Base-by-base conservation (phyloP, 2,888 invertebrate genomes). In the Acronicta aceris region DNA sequence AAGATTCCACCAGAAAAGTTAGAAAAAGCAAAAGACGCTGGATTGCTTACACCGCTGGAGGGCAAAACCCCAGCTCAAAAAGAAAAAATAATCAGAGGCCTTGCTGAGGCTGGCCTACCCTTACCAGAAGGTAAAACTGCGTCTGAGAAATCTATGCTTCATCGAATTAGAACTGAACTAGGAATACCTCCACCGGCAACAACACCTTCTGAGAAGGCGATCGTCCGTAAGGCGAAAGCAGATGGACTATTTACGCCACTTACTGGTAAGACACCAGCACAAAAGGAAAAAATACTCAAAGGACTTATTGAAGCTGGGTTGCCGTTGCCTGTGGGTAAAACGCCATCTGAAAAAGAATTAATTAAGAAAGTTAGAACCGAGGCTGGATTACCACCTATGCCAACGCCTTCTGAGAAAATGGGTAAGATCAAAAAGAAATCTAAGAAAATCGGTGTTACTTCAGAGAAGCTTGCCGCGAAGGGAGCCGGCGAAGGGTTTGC, bases 201-300 rank as follows among this genome's bases (percentile, higher is more conserved):
- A 57, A 82, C 85, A 16, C 41, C 76, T 15, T 84, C 85, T 7
- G 82, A 83, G 59, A 83, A 81, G 66, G 78, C 81, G 66, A 59
- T 82, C 40, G 47, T 83, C 5, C 65, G 68, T 2, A 81, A 81
- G 72, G 85, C 87, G 12, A 85, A 80, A 75, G 81, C 81, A 9
- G 81, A 78, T 43, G 87, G 87, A 0, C 60, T 88, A 25, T 67
- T 87, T 6, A 86, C 87, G 1, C 86, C 88, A 12, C 71, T 88
- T 6, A 51, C 72, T 12, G 88, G 86, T 6, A 88, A 88, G 67
- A 64, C 77, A 17, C 55, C 74, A 9, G 66, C 65, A n/a, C 71
- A 86, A 58, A 85, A 86, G 67, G 87, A 87, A 78, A 84, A 76
- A 63, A 86, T 85, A 47, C 55, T 87, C 5, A 86, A 62, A 80